These are phyloP conservation scores for Bathynomus jamesi DNA, from an alignment of 1,140 invertebrate genomes.

Conservation along the genomic window DNA sequence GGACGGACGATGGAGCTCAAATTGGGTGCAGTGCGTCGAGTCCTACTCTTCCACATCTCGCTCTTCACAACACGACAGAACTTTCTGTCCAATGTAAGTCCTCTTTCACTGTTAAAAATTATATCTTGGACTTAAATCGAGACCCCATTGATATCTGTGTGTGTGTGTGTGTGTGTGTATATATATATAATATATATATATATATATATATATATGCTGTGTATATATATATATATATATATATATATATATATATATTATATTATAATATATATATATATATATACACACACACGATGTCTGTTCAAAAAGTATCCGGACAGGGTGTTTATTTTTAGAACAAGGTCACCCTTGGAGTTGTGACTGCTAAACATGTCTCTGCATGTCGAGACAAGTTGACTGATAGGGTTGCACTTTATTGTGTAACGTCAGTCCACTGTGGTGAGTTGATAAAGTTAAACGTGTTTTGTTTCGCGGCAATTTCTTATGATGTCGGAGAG, in stretches of 20 bases:
- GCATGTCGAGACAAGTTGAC: no score
- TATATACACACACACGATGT: not conserved
- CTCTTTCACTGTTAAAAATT: not conserved
- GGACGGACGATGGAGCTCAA: constrained; percentile 10
- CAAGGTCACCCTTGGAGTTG: no score
- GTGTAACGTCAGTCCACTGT: no score
- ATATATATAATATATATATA: not conserved
- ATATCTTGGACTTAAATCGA: no score
- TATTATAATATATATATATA: not conserved
- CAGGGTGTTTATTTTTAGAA: no score
- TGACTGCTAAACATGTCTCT: no score
- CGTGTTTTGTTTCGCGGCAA: no score
- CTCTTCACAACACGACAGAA: not conserved
- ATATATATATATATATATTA: not conserved
- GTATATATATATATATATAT: not conserved
- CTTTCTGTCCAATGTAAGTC: constrained; percentile 12
- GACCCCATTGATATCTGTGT: no score
- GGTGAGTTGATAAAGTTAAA: no score
- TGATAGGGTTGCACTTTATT: no score
- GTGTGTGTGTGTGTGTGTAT: not conserved
- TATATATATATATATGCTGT: not conserved
- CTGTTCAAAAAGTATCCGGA: no score
- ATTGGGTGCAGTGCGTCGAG: constrained; percentile 9
- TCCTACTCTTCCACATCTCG: constrained; percentile 2
- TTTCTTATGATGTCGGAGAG: no score